Evolutionary conservation across 1,140 invertebrate genomes (phyloP), one percentile per base, ranked within the genome.

Genomic region (Camponotus pennsylvanicus): DNA sequence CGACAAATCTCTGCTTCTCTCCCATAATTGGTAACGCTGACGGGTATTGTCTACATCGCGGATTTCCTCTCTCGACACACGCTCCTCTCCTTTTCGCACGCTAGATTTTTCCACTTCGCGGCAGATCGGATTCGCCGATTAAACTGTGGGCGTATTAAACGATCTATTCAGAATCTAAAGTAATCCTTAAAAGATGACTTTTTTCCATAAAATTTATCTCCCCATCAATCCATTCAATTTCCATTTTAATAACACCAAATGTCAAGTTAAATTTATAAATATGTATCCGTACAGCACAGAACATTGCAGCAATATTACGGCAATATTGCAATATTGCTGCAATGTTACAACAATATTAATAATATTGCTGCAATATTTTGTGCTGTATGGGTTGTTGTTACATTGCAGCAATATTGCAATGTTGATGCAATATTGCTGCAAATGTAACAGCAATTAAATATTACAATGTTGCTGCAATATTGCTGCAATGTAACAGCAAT

Each of bases 1-100:
- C 71, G 59, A 89, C 84, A 83, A 89, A 89, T 89, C 59, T 89
- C 59, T 67, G 76, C 67, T 89, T 89, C 88, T 27, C 27, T 27
- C 27, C 66, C 88, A 89, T 89, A 89, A 86, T 86, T 89, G 84
- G 59, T 40, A 78, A 70, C 57, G 34, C 34, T 55, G 45, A 45
- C 71, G 3, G 34, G 52, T 45, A 89, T 78, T 89, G 88, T 89
- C 71, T 79, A 55, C 69, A 70, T 42, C 40, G 49, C 67, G 57
- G 70, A 42, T 73, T 61, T 83, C 13, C 27, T 82, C 55, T 57
- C 52, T 34, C 64, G 18, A 59, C 27, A 66, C 45, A 66, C 45
- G 55, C 66, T 73, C 70, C 69, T 86, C 59, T 88, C 83, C 57
- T 75, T 70, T 86, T 89, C 71, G 63, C 77, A 88, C 85, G 85